Percentiles rank a stretch among this genome's conserved stretches.
These are phyloP conservation scores for Bucorvus abyssinicus DNA, from an alignment of 2,797 vertebrate genomes.

Conservation along the genomic window DNA sequence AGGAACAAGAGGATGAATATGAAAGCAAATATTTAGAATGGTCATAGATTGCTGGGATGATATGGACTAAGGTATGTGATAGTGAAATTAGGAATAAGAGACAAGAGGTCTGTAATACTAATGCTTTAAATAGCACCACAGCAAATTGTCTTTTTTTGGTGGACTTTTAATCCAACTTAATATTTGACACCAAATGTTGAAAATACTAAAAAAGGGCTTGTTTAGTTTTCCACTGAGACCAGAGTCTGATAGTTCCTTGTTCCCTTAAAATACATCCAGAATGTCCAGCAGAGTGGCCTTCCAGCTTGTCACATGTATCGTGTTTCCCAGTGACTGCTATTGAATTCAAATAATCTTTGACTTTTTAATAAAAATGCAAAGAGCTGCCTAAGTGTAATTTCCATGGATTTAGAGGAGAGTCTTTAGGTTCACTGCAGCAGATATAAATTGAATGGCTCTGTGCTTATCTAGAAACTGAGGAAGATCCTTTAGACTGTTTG, in stretches of 20 bases:
- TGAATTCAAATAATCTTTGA: background rate
- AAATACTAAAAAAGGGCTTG: background rate
- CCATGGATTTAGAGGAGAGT: background rate
- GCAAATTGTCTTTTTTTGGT: background rate
- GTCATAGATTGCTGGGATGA: background rate
- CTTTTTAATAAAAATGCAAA: background rate
- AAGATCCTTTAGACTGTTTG: background rate
- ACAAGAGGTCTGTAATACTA: background rate
- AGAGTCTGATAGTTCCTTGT: background rate
- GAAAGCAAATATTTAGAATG: background rate
- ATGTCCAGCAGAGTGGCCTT: background rate
- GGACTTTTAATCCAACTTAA: background rate
- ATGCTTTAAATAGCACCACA: background rate
- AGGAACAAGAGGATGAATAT: background rate
- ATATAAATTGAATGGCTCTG: background rate
- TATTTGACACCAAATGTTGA: background rate
- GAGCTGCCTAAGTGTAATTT: background rate
- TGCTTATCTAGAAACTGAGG: background rate
- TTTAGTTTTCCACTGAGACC: background rate
- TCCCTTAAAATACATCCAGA: background rate
- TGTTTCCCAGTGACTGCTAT: background rate
- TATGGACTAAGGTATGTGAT: fast-evolving
- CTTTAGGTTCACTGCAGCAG: background rate
- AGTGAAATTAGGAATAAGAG: background rate
- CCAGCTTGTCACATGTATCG: background rate